Evolutionary conservation across 1,140 invertebrate genomes (phyloP).

Genomic region (Drosophila nannoptera): DNA sequence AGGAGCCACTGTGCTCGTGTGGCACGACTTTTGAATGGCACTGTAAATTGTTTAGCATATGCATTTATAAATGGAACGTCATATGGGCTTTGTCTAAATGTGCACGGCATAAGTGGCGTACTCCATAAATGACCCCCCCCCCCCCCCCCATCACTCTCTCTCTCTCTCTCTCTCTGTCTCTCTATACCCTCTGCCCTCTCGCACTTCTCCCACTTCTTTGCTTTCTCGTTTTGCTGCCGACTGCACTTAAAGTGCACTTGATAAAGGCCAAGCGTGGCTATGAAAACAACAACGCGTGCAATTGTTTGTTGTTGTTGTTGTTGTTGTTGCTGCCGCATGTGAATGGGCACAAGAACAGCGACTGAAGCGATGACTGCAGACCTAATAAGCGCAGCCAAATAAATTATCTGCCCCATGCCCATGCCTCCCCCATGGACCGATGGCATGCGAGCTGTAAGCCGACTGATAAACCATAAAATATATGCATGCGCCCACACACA

Average conservation of each 20-base stretch:
- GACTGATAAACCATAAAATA: constrained; percentile 48
- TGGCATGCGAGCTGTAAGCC: constrained; percentile 29
- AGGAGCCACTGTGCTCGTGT: constrained; percentile 22
- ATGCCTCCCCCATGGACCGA: constrained; percentile 6
- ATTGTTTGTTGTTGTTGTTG: constrained; percentile 21
- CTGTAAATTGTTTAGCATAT: constrained; percentile 31
- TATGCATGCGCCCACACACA: constrained; percentile 24
- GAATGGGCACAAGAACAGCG: constrained; percentile 39
- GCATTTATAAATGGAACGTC: constrained; percentile 29
- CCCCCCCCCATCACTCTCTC: not conserved
- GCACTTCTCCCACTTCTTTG: too few species aligned
- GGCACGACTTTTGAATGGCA: constrained; percentile 44
- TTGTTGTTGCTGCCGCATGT: constrained; percentile 20
- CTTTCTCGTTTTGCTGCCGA: not conserved
- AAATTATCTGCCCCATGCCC: constrained; percentile 43
- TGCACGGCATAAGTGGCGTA: constrained; percentile 38
- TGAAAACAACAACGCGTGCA: constrained; percentile 17
- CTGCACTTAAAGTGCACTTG: constrained; percentile 47
- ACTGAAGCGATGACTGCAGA: constrained; percentile 18
- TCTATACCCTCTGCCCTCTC: too few species aligned
- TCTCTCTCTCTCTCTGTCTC: not conserved
- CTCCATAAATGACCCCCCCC: not conserved
- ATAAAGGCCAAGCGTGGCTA: constrained; percentile 45
- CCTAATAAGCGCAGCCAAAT: constrained; percentile 55
- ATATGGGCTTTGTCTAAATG: constrained; percentile 39